Base-by-base conservation (phyloP, 2,888 invertebrate species). In the Drosophila histrio region DNA sequence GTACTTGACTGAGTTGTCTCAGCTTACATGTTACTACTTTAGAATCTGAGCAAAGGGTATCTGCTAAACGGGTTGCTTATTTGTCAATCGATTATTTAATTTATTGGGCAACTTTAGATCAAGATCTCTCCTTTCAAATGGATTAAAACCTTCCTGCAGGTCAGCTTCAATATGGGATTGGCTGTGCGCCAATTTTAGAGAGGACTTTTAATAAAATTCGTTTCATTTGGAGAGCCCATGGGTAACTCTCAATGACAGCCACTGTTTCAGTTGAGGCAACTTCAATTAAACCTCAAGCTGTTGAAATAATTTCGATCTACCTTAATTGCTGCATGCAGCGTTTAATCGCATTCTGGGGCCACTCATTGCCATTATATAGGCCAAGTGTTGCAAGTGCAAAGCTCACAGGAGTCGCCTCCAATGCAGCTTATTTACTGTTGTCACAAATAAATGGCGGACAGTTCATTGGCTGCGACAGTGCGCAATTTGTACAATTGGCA, bases 391-490 rank as follows among this genome's bases (percentile, higher is more conserved):
- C 59, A 57, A 75, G 71, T 59, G 66, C 70, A 74, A 72, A 72
- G 72, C 60, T 68, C 54, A 56, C 19, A 26, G 39, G 22, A 64
- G 49, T 46, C 22, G 54, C 19, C 54, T 8, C 38, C 59, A 64
- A 38, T 39, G 56, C 53, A 64, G 64, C 65, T 71, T 69, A 69
- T 81, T 79, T 79, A 66, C 79, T 69, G 72, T 63, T 57, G 62
- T 43, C 81, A 70, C 66, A 75, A 46, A 74, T 72, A 73, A 73
- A 73, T 75, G 69, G 65, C 59, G 50, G 58, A 30, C 46, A 72
- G 82, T 82, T 85, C 82, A 82, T 82, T 81, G 83, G 75, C 70
- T 69, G 70, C 59, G 66, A 65, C 61, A 67, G 68, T 64, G 62
- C 38, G 54, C 74, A 64, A 71, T 77, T 74, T 71, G 66, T 77